Evolutionary conservation across 2,797 vertebrate genomes (phyloP).

Genomic region (Odontamblyopus lacepedii): DNA sequence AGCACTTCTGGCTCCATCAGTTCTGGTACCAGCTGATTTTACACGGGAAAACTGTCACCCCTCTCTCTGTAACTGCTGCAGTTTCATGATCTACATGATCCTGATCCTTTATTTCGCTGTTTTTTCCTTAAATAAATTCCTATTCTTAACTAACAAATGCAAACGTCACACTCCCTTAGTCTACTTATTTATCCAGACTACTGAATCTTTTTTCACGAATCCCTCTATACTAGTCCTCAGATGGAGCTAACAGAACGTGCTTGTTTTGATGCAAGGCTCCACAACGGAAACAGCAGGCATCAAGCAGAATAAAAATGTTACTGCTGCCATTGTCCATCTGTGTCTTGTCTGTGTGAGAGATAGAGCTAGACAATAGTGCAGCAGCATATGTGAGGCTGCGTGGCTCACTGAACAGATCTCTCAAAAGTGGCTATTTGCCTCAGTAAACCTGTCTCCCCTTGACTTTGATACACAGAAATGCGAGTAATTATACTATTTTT

Average conservation of each 20-base stretch:
- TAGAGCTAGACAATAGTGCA: not conserved
- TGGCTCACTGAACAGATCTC: slow-evolving; percentile 1
- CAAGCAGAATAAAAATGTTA: slow-evolving; percentile 1
- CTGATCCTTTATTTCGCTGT: no score
- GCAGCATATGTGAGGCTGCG: not conserved
- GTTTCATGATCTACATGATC: no score
- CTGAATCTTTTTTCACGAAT: not conserved
- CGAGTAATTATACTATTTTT: not conserved
- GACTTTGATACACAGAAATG: not conserved
- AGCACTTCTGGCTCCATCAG: no score
- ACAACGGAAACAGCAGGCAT: not conserved
- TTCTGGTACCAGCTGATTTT: no score
- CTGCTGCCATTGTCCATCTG: slow-evolving; percentile 1
- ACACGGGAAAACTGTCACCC: no score
- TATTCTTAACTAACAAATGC: no score
- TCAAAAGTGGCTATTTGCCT: not conserved
- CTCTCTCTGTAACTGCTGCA: no score
- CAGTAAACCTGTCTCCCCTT: slow-evolving; percentile 4
- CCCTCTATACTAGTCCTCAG: not conserved
- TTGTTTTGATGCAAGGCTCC: slow-evolving; percentile 1
- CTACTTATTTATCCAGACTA: no score
- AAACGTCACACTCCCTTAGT: no score
- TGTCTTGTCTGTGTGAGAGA: slow-evolving; percentile 2
- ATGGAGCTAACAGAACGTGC: not conserved
- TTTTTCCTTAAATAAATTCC: no score